Evolutionary conservation across 2,888 invertebrate genomes (phyloP).

Genomic region (Rutpela maculata): DNA sequence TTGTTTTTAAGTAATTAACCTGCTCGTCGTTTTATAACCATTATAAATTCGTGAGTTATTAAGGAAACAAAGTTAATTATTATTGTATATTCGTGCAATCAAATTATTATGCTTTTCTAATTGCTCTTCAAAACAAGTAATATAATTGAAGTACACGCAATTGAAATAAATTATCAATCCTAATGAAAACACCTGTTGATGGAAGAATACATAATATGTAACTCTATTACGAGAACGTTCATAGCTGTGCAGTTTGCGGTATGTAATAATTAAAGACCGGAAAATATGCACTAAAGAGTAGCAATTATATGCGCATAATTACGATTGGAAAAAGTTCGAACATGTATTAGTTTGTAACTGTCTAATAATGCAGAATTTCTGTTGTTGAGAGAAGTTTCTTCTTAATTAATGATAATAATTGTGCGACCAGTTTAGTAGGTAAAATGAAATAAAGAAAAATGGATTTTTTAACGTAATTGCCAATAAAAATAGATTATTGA

Average conservation of each 20-base stretch:
- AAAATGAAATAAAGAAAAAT: too few relatives aligned
- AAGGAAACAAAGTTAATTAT: constrained; percentile 51
- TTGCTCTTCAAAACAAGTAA: constrained; percentile 35
- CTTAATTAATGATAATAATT: too few relatives aligned
- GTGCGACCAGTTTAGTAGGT: too few relatives aligned
- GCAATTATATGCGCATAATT: too few relatives aligned
- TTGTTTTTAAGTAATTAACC: constrained; percentile 27
- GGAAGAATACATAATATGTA: constrained; percentile 44
- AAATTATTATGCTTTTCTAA: constrained; percentile 35
- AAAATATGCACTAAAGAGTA: too few relatives aligned
- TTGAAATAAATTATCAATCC: constrained; percentile 53
- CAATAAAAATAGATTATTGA: too few relatives aligned
- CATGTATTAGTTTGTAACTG: too few relatives aligned
- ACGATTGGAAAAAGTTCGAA: too few relatives aligned
- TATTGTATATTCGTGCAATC: constrained; percentile 37
- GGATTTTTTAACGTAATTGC: too few relatives aligned
- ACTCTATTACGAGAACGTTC: neutral
- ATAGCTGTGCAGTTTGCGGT: neutral
- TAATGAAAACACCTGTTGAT: constrained; percentile 58
- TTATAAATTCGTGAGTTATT: constrained; percentile 41
- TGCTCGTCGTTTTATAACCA: constrained; percentile 14
- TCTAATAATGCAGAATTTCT: too few relatives aligned
- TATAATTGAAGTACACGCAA: constrained; percentile 40
- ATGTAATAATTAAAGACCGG: neutral
- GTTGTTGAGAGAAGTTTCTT: too few relatives aligned